Evolutionary conservation across 2,113 vertebrate species (phyloP).

Genomic region (Rattus norvegicus): GRCr8 NC_086022.1:182056501-182057000

Average conservation of each 20-base stretch:
- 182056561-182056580: background rate
- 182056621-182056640: background rate
- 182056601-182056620: no score
- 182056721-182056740: background rate
- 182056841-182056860: background rate
- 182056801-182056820: background rate
- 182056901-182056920: background rate
- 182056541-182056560: background rate
- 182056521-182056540: background rate
- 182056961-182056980: background rate
- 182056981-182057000: background rate
- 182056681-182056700: background rate
- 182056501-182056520: background rate
- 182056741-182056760: background rate
- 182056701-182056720: background rate
- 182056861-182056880: background rate
- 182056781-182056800: background rate
- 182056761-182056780: background rate
- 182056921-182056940: background rate
- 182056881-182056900: no score
- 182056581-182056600: background rate
- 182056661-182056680: background rate
- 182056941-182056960: background rate
- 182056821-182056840: no score
- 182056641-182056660: no score